phyloP scores from a whole-genome alignment of 2,888 invertebrate genomes.

The Cheilosia variabilis region DNA sequence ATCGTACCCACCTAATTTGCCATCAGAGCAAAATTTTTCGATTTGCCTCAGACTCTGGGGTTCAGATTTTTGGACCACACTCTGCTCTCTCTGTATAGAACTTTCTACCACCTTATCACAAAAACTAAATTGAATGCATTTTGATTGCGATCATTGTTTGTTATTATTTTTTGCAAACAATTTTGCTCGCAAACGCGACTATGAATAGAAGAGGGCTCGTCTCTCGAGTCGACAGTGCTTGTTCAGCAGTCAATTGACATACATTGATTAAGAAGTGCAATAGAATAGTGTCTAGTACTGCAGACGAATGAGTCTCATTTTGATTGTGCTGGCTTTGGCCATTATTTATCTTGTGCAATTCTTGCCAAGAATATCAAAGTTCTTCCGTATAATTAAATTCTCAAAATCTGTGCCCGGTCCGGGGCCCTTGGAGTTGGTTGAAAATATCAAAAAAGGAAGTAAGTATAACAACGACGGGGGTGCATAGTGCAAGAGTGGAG shows the following conservation, averaged over 20 bases:
- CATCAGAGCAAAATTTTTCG: not conserved
- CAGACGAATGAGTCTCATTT: slow-evolving; percentile 40
- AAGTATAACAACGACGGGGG: slow-evolving; percentile 73
- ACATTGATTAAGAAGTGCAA: slow-evolving; percentile 14
- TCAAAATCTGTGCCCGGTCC: slow-evolving; percentile 80
- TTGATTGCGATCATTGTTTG: not conserved
- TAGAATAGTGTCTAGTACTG: not conserved
- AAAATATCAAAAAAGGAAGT: slow-evolving; percentile 81
- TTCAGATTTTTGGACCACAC: not conserved
- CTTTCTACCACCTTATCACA: not conserved
- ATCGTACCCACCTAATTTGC: no score
- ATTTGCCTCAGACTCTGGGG: not conserved
- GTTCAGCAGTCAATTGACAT: slow-evolving; percentile 32
- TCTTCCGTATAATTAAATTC: slow-evolving; percentile 78
- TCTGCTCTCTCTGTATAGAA: not conserved
- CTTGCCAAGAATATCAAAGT: slow-evolving; percentile 55
- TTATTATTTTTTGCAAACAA: slow-evolving; percentile 11
- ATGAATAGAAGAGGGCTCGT: slow-evolving; percentile 50
- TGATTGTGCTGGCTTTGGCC: slow-evolving; percentile 33
- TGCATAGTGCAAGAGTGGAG: not conserved
- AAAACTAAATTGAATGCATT: not conserved
- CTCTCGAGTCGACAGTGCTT: slow-evolving; percentile 43
- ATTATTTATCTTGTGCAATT: slow-evolving; percentile 47
- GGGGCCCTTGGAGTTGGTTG: slow-evolving; percentile 78
- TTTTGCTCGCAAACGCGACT: slow-evolving; percentile 24